phyloP scores from a whole-genome alignment of 2,113 vertebrate genomes.

The Benitochromis conjunctus region DNA sequence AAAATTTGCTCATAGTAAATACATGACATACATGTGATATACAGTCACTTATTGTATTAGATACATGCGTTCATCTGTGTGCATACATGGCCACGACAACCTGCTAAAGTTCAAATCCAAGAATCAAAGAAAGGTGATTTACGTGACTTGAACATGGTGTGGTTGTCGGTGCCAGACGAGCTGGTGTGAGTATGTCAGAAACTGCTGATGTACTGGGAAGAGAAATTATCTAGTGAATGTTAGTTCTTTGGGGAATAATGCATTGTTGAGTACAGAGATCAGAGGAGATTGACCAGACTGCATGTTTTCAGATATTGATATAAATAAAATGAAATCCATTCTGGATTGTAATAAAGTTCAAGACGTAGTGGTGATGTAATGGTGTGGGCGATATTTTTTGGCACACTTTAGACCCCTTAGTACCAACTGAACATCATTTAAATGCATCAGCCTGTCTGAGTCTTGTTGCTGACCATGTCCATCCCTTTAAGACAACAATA shows the following conservation, averaged over 20 bases:
- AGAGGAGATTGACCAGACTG: not conserved
- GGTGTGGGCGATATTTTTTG: not conserved
- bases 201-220: not conserved
- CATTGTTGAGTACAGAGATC: not conserved
- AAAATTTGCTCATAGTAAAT: not conserved
- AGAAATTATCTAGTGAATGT: not conserved
- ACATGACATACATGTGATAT: not conserved
- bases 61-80: not conserved
- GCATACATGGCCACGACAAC: not conserved
- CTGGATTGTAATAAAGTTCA: not conserved
- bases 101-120: not conserved
- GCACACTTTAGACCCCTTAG: not conserved
- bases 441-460: not conserved
- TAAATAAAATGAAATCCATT: not conserved
- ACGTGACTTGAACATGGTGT: not conserved
- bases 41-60: not conserved
- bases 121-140: not conserved
- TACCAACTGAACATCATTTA: not conserved
- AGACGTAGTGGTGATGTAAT: not conserved
- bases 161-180: not conserved
- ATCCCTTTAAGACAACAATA: not conserved
- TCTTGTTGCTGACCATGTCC: not conserved
- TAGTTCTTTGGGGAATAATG: not conserved
- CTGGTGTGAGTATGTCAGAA: not conserved
- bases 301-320: not conserved